Evolutionary conservation across 2,888 invertebrate species (phyloP).

Genomic region (Latrodectus hesperus): DNA sequence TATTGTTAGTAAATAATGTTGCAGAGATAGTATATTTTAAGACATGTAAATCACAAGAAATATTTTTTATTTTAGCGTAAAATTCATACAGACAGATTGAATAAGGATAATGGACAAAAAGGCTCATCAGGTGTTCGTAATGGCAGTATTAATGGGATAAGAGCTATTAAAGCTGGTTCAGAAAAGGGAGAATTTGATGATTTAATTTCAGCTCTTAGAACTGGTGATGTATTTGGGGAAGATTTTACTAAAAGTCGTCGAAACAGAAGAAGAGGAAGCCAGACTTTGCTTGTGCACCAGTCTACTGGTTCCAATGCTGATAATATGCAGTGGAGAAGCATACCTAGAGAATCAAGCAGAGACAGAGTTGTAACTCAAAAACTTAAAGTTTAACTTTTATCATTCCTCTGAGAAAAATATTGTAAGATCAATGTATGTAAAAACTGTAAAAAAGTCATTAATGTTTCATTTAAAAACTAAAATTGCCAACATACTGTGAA

Average conservation of each 20-base stretch:
- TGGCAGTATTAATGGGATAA: constrained; percentile 72
- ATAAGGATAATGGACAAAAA: constrained; percentile 76
- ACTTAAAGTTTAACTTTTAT: constrained; percentile 50
- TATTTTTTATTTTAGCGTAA: constrained; percentile 47
- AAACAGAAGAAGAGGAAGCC: constrained; percentile 75
- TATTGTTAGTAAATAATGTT: no score
- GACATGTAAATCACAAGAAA: not conserved
- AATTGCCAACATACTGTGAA: constrained; percentile 27
- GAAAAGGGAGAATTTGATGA: constrained; percentile 94
- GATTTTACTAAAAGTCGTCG: constrained; percentile 94
- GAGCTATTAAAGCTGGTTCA: constrained; percentile 76
- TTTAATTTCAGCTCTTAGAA: constrained; percentile 92
- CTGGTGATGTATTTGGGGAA: constrained; percentile 96
- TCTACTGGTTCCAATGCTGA: constrained; percentile 54
- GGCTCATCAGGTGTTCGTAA: constrained; percentile 79
- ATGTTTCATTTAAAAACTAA: not conserved
- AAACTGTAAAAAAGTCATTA: constrained; percentile 28
- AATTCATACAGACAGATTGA: constrained; percentile 79
- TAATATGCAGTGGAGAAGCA: constrained; percentile 65
- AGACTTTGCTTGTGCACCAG: constrained; percentile 56
- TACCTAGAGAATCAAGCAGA: constrained; percentile 64
- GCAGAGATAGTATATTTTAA: no score
- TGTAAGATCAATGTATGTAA: constrained; percentile 7
- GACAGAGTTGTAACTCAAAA: constrained; percentile 63
- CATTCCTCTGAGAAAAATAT: constrained; percentile 16